Evolutionary conservation across 2,797 vertebrate genomes (phyloP), one percentile per base, ranked within the genome.

Genomic region (Acanthornis magna): DNA sequence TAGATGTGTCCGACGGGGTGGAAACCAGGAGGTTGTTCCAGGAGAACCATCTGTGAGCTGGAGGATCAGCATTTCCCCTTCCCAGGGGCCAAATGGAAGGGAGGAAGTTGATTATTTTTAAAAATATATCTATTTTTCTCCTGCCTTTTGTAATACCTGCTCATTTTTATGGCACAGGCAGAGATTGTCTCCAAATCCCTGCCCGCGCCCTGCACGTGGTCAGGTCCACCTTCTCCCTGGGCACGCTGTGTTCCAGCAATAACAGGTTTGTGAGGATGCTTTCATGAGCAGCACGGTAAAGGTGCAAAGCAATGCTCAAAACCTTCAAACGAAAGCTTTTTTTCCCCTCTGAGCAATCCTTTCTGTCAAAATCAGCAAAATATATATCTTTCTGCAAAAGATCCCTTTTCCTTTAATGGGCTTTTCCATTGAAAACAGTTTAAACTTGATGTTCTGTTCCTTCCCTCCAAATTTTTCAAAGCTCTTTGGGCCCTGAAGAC

Each of bases 331-430:
- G 14, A 30, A 75, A 43, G 16, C 30, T 58, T 92, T 82, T 34
- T 22, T 13, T 12, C 11, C 18, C 18, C 2, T 89, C 66, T 88
- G 76, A 86, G 63, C 62, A 53, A 45, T 16, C 15, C 8, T 73
- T 91, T 89, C 75, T 76, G 66, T 94, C 66, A 83, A 81, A 70
- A 88, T 93, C 90, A 85, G 91, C 87, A 73, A 91, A 84, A 93
- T 61, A 21, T 2, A 3, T 47, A 19, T 88, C 51, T 53, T 70
- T 76, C 63, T 65, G 71, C 34, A 20, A 77, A 82, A 82, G 80
- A 61, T 65, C 11, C 26, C 3, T 70, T 87, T 90, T 84, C n/a
- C 74, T 85, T 94, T 88, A 85, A 63, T 72, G 68, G n/a, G 7
- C 19, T 87, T 97, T 93, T 81, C 48, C 36, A 38, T 43, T 85